phyloP scores from a whole-genome alignment of 2,113 vertebrate species.

The Rhea americana region DNA sequence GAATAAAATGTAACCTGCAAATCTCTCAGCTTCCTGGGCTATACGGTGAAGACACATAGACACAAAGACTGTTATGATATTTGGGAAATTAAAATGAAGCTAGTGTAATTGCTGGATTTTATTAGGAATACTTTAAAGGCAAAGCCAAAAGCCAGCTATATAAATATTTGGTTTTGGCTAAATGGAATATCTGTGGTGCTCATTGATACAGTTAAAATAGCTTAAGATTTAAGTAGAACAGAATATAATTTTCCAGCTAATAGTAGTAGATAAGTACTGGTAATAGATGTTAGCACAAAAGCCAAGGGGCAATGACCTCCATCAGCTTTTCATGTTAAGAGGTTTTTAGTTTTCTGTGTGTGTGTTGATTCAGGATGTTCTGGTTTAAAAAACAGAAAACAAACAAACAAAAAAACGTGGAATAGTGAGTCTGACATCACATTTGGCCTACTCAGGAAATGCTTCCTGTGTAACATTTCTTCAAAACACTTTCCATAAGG shows the following conservation, averaged over 20 bases:
- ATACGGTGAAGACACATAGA: neutral
- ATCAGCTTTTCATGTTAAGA: neutral
- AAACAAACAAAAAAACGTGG: neutral
- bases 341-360: neutral
- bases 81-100: neutral
- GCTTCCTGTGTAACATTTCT: conserved; percentile 15
- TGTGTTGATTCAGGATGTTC: conserved; percentile 52
- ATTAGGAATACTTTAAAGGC: neutral
- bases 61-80: neutral
- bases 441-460: conserved; percentile 20
- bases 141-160: neutral
- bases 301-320: neutral
- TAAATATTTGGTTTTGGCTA: neutral
- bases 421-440: conserved; percentile 23
- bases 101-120: neutral
- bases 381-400: too few relatives aligned
- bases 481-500: neutral
- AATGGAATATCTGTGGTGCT: neutral
- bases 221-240: neutral
- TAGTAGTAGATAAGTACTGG: neutral
- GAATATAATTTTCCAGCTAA: neutral
- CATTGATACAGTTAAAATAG: neutral
- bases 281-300: neutral
- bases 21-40: neutral
- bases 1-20: neutral